Percentiles rank a stretch among this genome's conserved stretches.
phyloP scores from a whole-genome alignment of 2,888 invertebrate genomes.

The Nomada ferruginata region DNA sequence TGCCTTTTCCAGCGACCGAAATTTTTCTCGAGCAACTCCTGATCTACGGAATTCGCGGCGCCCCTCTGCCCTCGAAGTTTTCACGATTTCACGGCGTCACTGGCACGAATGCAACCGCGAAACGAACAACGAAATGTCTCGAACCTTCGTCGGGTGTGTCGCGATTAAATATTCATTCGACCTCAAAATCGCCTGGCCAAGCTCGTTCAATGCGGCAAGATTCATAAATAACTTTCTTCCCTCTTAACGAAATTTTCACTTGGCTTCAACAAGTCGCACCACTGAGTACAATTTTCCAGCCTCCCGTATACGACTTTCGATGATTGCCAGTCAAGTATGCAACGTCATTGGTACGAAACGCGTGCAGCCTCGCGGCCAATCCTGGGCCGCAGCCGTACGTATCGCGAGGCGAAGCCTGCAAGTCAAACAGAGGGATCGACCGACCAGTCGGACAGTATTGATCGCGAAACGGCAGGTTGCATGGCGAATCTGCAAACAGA shows the following conservation, averaged over 20 bases:
- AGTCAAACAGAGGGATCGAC: conserved; percentile 26
- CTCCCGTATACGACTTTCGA: no score
- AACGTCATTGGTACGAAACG: no score
- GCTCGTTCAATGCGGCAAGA: no score
- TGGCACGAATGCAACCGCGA: background rate
- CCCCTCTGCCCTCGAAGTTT: background rate
- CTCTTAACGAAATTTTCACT: no score
- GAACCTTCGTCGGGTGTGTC: background rate
- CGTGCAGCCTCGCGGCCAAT: no score
- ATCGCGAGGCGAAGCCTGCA: background rate
- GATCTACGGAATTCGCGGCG: background rate
- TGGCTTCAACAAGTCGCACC: no score
- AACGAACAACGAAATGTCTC: background rate
- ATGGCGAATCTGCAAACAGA: conserved; percentile 27
- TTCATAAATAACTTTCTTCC: no score
- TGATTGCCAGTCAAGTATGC: no score
- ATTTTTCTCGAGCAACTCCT: conserved; percentile 1
- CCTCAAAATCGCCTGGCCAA: background rate
- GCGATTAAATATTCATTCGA: background rate
- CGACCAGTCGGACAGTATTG: conserved; percentile 15
- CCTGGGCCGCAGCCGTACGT: background rate
- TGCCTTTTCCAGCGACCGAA: conserved; percentile 1
- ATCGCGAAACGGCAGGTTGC: conserved; percentile 1
- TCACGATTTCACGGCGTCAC: conserved; percentile 7
- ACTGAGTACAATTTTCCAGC: no score